These are phyloP conservation scores for Hirudo medicinalis DNA, from an alignment of 1,140 invertebrate species.

Conservation along the genomic window DNA sequence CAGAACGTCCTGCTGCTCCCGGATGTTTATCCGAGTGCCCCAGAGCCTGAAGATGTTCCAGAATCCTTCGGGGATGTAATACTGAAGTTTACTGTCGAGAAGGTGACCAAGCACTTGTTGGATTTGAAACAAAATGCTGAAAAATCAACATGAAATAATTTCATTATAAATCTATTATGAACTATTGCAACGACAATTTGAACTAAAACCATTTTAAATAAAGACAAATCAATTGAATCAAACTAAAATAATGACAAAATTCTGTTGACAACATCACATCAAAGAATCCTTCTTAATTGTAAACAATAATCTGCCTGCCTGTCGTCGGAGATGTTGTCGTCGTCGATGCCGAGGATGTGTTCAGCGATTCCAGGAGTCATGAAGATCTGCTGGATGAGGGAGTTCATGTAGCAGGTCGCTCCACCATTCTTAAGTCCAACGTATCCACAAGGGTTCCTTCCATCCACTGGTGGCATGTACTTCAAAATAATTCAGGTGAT, in stretches of 20 bases:
- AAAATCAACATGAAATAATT: constrained; percentile 12
- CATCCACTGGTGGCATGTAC: constrained; percentile 38
- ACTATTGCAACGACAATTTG: not conserved
- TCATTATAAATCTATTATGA: not conserved
- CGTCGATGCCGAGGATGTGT: constrained; percentile 31
- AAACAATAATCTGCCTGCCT: constrained; percentile 27
- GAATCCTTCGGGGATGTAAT: constrained; percentile 37
- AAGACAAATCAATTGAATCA: too few relatives aligned
- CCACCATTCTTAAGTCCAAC: constrained; percentile 42
- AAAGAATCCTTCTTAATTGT: too few relatives aligned
- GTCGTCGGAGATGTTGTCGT: constrained; percentile 32
- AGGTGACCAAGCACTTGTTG: constrained; percentile 40
- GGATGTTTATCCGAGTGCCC: constrained; percentile 88
- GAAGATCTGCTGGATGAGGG: constrained; percentile 39
- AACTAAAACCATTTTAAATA: too few relatives aligned
- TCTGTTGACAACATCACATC: too few relatives aligned
- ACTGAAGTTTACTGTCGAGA: constrained; percentile 37
- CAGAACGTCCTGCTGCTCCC: constrained; percentile 95
- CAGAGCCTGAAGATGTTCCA: constrained; percentile 44
- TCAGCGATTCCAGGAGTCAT: constrained; percentile 39
- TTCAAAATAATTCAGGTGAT: constrained; percentile 17
- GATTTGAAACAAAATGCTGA: constrained; percentile 38
- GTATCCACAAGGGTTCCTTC: constrained; percentile 35
- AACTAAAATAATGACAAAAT: too few relatives aligned
- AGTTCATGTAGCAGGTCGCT: constrained; percentile 42